These are phyloP conservation scores for Eupithecia abbreviata DNA, from an alignment of 2,888 invertebrate species.

Conservation along the genomic window DNA sequence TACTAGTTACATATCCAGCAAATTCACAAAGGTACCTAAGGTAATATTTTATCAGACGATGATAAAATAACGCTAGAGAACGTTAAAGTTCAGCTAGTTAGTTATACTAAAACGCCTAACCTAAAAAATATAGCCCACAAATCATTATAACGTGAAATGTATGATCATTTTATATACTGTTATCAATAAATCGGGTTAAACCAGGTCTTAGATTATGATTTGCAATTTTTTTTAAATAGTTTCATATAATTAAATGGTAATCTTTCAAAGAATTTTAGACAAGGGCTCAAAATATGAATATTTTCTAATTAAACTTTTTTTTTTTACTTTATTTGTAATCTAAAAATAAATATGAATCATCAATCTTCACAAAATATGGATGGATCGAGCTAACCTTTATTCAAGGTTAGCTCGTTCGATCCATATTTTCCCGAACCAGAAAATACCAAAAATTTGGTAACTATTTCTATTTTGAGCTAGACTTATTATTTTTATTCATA, in stretches of 20 bases:
- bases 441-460: not conserved
- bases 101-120: slow-evolving; percentile 19
- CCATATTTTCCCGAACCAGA: not conserved
- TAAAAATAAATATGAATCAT: too few species aligned
- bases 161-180: slow-evolving; percentile 37
- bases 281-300: not conserved
- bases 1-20: not conserved
- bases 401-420: not conserved
- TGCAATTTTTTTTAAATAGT: not conserved
- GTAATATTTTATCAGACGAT: not conserved
- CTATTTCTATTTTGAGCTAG: not conserved
- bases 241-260: not conserved
- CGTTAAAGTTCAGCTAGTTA: slow-evolving; percentile 8
- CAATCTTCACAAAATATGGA: not conserved
- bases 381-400: too few species aligned
- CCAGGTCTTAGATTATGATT: not conserved
- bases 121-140: slow-evolving; percentile 37
- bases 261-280: not conserved
- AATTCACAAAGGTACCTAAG: not conserved
- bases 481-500: slow-evolving; percentile 2
- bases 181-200: slow-evolving; percentile 1
- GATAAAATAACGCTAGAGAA: slow-evolving; percentile 1
- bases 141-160: slow-evolving; percentile 43
- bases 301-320: too few species aligned
- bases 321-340: too few species aligned